Percentiles rank a stretch among this genome's conserved stretches.
Conservation (phyloP, 1,140 invertebrate species). For the Bombus vancouverensis region DNA sequence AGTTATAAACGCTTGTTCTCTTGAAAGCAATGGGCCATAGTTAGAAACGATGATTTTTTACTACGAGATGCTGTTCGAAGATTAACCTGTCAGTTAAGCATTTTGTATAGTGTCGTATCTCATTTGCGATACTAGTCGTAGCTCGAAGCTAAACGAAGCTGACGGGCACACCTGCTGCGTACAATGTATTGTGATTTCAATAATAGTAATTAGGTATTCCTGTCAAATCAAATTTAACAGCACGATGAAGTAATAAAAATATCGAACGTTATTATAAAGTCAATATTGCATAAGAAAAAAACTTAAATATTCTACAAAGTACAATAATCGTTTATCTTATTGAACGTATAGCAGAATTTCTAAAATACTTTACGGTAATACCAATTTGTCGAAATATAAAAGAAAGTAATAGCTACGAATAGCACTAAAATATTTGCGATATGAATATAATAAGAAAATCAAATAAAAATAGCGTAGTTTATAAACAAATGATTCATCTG, state of each 20-base stretch:
- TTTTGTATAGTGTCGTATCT: not conserved
- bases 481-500: too few relatives aligned
- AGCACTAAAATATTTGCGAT: too few relatives aligned
- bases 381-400: not conserved
- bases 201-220: conserved; percentile 37
- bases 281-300: not conserved
- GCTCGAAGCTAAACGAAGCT: conserved; percentile 33
- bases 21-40: not conserved
- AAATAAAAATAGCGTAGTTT: not conserved
- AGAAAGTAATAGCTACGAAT: not conserved
- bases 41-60: not conserved
- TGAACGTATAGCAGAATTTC: not conserved
- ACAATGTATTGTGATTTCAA: conserved; percentile 37
- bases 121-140: conserved; percentile 42
- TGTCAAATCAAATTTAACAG: conserved; percentile 25
- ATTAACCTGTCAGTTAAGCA: not conserved
- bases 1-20: not conserved
- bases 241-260: conserved; percentile 1
- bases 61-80: not conserved
- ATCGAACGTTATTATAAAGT: not conserved
- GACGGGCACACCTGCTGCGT: conserved; percentile 40
- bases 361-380: not conserved
- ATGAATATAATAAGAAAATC: not conserved
- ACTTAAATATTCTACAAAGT: not conserved
- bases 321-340: not conserved